Conservation (phyloP, 2,797 vertebrate genomes). For the Ataeniobius toweri region DNA sequence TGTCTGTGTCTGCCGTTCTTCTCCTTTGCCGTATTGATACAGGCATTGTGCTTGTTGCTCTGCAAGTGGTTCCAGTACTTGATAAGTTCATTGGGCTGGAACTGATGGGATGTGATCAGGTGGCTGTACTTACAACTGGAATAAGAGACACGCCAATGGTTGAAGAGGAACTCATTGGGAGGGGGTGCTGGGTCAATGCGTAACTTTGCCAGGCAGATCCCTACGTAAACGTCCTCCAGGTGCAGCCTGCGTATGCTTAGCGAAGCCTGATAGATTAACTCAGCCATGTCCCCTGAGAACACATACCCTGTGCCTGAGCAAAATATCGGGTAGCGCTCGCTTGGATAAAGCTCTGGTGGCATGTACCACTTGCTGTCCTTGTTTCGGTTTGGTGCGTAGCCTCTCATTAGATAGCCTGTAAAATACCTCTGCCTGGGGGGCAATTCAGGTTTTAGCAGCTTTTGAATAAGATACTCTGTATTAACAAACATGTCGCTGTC, state of each 20-base stretch:
- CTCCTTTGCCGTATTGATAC: constrained; percentile 90
- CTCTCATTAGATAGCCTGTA: constrained; percentile 98
- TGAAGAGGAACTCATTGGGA: constrained; percentile 98
- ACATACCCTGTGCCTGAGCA: constrained; percentile 98
- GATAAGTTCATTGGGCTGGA: constrained; percentile 94
- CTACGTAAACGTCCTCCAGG: constrained; percentile 97
- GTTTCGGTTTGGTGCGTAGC: constrained; percentile 97
- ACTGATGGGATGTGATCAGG: constrained; percentile 99
- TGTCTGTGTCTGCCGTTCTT: constrained; percentile 91
- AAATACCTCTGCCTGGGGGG: constrained; percentile 91
- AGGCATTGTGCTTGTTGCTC: constrained; percentile 98
- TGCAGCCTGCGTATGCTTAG: constrained; percentile 94
- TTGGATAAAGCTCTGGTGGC: constrained; percentile 96
- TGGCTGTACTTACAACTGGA: constrained; percentile 99
- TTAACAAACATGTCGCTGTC: constrained; percentile 99
- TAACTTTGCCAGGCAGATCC: constrained; percentile 96
- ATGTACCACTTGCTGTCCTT: constrained; percentile 99
- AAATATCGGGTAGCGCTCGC: constrained; percentile 97
- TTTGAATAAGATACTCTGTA: constrained; percentile 96
- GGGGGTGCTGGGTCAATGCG: constrained; percentile 94
- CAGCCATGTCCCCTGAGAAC: constrained; percentile 97
- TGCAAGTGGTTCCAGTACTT: constrained; percentile 99
- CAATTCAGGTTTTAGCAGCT: constrained; percentile 93
- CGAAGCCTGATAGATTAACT: constrained; percentile 94
- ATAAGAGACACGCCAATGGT: constrained; percentile 99